Percentiles rank a stretch among this genome's conserved stretches.
phyloP scores from a whole-genome alignment of 2,888 invertebrate species.

The Busseola fusca region DNA sequence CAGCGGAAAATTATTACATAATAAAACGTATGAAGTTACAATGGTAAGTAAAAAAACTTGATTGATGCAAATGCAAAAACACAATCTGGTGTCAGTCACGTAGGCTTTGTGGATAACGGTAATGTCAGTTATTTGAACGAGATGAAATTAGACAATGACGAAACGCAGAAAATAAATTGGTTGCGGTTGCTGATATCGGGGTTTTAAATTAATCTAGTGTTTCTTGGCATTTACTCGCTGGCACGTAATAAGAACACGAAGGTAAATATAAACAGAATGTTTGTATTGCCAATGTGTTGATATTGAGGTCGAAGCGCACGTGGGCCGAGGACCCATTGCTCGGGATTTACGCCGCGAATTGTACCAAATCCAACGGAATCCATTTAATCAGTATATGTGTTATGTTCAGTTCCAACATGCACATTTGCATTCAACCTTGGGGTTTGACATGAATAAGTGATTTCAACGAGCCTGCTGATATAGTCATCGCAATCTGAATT shows the following conservation, averaged over 20 bases:
- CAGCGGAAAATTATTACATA: conserved; percentile 22
- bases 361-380: conserved; percentile 58
- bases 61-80: conserved; percentile 46
- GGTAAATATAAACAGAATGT: conserved; percentile 70
- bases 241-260: conserved; percentile 66
- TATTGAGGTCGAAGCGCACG: conserved; percentile 61
- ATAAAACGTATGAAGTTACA: conserved; percentile 34
- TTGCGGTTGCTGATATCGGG: conserved; percentile 44
- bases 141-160: conserved; percentile 42
- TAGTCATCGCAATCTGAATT: conserved; percentile 44
- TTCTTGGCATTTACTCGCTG: conserved; percentile 70
- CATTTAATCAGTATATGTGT: conserved; percentile 48
- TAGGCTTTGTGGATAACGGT: conserved; percentile 42
- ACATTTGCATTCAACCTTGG: conserved; percentile 78
- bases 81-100: conserved; percentile 49
- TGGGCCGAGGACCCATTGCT: conserved; percentile 51
- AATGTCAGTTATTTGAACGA: conserved; percentile 34
- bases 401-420: conserved; percentile 60
- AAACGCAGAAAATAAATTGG: conserved; percentile 53
- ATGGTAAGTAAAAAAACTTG: conserved; percentile 42
- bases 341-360: conserved; percentile 30
- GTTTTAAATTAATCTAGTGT: conserved; percentile 49
- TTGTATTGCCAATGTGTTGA: conserved; percentile 60
- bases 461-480: conserved; percentile 69
- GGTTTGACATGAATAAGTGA: conserved; percentile 74